Base-by-base conservation (phyloP, 2,888 invertebrate genomes). In the Andrena fulva region DNA sequence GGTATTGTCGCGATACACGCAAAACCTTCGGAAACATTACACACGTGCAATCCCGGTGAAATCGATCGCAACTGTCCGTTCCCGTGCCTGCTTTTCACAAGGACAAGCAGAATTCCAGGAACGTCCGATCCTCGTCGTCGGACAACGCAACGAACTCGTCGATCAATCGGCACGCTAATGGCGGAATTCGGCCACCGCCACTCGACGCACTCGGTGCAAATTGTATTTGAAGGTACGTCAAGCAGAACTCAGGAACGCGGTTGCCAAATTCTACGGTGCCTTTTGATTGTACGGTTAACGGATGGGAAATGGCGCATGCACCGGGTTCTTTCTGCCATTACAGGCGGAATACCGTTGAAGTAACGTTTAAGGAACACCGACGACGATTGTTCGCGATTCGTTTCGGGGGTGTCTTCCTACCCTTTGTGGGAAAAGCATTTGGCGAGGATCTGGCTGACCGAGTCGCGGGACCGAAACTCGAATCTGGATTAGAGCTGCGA, bases 101-200 rank as follows among this genome's bases (percentile, higher is more conserved):
- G 74, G 71, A 86, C 69, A 74, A 70, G 68, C 69, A 77, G 62
- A 71, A 83, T 83, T 77, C 74, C 60, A 48, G 67, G 74, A 74
- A 54, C 77, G 82, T 70, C 77, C 77, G 82, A 83, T 73, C 48
- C 73, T 71, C 82, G 62, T 82, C 69, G 69, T 63, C 59, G 72
- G 69, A 77, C 79, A 77, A 83, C 75, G 80, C 60, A 75, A 77
- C 77, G 73, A 73, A 79, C 80, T 74, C 77, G 81, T 82, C 85
- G 85, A 85, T 85, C 85, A 82, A 85, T 85, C 82, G 82, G 59
- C 60, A 60, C 64, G 50, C 77, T 85, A 85, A 85, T 85, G 74
- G 71, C 48, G 80, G 80, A 85, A 85, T 86, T 78, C 76, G 83
- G 73, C 76, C 67, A 78, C 68, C 71, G 76, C 83, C 85, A 80